Evolutionary conservation across 2,888 invertebrate genomes (phyloP).

Genomic region (Sphaerophoria rueppellii): DNA sequence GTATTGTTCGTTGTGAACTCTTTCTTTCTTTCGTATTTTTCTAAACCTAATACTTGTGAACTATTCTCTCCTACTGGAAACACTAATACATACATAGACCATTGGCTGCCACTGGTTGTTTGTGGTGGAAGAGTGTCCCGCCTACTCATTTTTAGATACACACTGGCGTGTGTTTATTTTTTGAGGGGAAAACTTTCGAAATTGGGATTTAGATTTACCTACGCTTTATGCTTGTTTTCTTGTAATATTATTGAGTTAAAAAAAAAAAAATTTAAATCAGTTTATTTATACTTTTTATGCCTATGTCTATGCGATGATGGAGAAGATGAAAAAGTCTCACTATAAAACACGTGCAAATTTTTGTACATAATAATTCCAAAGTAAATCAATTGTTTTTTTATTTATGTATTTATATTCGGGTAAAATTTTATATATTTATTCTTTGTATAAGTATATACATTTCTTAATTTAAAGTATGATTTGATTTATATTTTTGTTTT

Average conservation of each 20-base stretch:
- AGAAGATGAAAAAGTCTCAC: no score
- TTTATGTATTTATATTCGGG: conserved; percentile 10
- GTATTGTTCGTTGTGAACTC: no score
- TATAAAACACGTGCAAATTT: conserved; percentile 26
- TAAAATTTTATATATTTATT: conserved; percentile 19
- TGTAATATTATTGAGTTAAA: not conserved
- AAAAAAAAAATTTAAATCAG: conserved; percentile 23
- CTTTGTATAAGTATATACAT: conserved; percentile 23
- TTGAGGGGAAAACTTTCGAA: conserved; percentile 55
- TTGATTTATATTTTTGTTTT: conserved; percentile 1
- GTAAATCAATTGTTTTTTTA: conserved; percentile 11
- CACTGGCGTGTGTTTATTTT: no score
- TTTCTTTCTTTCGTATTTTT: no score
- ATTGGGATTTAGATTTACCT: conserved; percentile 71
- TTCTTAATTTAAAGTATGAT: conserved; percentile 2
- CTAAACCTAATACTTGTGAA: no score
- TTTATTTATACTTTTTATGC: not conserved
- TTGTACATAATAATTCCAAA: conserved; percentile 34
- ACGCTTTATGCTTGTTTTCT: conserved; percentile 64
- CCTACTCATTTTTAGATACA: no score
- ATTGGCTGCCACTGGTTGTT: no score
- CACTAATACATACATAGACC: no score
- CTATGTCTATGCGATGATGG: not conserved
- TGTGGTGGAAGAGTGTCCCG: no score
- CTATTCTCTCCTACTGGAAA: no score